A percentile compares a stretch with the other conserved stretches of the same genome.
Conservation (phyloP, 2,888 invertebrate species). For the Phaedon cochleariae region DNA sequence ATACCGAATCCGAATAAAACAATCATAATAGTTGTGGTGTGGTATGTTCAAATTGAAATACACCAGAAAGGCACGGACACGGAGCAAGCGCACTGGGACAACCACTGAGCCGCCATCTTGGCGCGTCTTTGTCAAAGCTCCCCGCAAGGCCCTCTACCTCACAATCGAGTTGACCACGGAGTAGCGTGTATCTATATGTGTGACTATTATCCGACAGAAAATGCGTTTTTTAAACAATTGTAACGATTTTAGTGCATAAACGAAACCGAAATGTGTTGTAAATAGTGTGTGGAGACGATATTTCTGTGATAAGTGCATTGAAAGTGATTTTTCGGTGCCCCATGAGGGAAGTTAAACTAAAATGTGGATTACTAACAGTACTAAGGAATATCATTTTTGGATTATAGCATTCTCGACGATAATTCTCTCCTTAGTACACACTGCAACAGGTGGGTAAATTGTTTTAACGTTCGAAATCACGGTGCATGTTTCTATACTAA, state of each 20-base stretch:
- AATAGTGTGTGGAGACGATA: conserved; percentile 46
- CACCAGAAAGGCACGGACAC: conserved; percentile 19
- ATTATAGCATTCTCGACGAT: conserved; percentile 69
- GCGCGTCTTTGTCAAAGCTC: conserved; percentile 57
- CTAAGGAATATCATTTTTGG: conserved; percentile 72
- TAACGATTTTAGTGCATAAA: conserved; percentile 37
- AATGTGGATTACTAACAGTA: conserved; percentile 74
- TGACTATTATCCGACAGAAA: conserved; percentile 36
- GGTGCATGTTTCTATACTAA: no score
- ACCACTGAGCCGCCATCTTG: conserved; percentile 58
- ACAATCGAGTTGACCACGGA: conserved; percentile 49
- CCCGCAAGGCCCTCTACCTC: conserved; percentile 40
- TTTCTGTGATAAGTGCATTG: conserved; percentile 64
- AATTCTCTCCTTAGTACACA: conserved; percentile 63
- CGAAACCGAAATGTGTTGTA: conserved; percentile 48
- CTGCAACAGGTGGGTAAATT: conserved; percentile 67
- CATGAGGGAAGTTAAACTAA: conserved; percentile 63
- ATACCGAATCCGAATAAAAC: no score
- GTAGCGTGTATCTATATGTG: conserved; percentile 45
- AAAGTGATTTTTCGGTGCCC: conserved; percentile 57
- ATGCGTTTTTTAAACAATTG: conserved; percentile 41
- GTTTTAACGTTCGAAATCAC: conserved; percentile 7
- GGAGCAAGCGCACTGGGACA: conserved; percentile 54
- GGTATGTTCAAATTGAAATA: neutral
- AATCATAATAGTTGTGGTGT: neutral